These are phyloP conservation scores for Pseudochaenichthys georgianus DNA, from an alignment of 2,797 vertebrate species.

Conservation along the genomic window DNA sequence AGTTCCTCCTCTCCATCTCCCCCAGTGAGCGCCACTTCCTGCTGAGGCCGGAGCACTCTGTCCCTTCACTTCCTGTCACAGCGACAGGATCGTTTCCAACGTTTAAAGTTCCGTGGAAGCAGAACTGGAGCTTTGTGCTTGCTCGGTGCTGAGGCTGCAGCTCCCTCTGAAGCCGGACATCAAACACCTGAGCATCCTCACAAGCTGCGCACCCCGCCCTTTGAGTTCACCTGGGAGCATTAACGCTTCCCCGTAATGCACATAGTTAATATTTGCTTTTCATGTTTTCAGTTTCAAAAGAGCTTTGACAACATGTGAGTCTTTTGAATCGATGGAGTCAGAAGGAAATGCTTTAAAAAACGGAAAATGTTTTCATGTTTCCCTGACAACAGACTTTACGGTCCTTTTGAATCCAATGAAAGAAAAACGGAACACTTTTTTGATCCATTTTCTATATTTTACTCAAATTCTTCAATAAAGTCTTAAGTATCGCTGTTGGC, in stretches of 20 bases:
- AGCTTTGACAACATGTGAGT: background rate
- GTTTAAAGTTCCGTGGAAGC: constrained; percentile 9
- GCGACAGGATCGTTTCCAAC: background rate
- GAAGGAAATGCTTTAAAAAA: too few relatives aligned
- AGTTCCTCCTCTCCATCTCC: constrained; percentile 5
- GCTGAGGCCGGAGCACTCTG: constrained; percentile 1
- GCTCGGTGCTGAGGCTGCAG: constrained; percentile 39
- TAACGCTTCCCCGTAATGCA: background rate
- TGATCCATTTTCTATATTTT: too few relatives aligned
- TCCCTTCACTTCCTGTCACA: background rate
- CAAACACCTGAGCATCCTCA: constrained; percentile 29
- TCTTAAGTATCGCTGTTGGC: too few relatives aligned
- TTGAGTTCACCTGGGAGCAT: constrained; percentile 8
- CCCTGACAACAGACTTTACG: too few relatives aligned
- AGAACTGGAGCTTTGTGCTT: background rate
- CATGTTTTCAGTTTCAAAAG: background rate
- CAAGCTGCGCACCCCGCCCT: constrained; percentile 34
- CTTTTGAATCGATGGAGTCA: too few relatives aligned
- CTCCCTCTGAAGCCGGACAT: constrained; percentile 43
- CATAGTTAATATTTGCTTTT: background rate
- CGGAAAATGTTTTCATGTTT: too few relatives aligned
- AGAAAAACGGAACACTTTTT: too few relatives aligned
- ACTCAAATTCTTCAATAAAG: too few relatives aligned
- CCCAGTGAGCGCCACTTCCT: background rate
- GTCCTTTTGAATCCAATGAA: too few relatives aligned